Base-by-base conservation (phyloP, 2,797 vertebrate species). In the Bufotes viridis region DNA sequence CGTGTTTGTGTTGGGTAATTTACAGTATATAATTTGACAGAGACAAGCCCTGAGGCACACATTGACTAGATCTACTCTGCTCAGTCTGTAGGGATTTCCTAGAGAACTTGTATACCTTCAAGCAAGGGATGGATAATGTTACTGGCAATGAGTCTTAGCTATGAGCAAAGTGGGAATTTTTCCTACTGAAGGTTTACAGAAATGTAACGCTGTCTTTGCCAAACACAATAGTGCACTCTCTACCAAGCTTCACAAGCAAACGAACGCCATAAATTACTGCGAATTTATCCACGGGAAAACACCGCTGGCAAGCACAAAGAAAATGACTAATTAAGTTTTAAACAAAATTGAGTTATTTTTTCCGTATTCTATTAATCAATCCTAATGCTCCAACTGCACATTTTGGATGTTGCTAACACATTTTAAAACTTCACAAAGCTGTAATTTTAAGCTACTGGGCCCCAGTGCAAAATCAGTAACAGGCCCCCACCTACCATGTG, bases 101-200 rank as follows among this genome's bases (percentile, higher is more conserved):
- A n/a, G 58, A 51, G 22, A 29, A 58, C 2, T 63, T 24, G 42
- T 24, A n/a, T 78, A 63, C 84, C 84, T 57, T 42, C 12, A 29
- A 65, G 51, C 17, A 57, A 65, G 84, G 17, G 61, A 29, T 55
- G 84, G 84, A 69, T 67, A 67, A 5, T 29, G 26, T 86, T 86
- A 78, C 72, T 22, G 29, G 29, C 15, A 57, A 76, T 63, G 83
- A 76, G 65, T 57, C 72, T 51, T 11, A 24, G 29, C 58, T 85
- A 7, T 85, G 83, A 78, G 72, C n/a, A 76, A 76, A 78, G 34
- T 29, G 57, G 83, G 83, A 78, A 85, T 63, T 85, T 85, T 76
- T n/a, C 42, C 34, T 26, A 51, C 14, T 42, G 29, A 60, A 26
- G 29, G 29, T 53, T 58, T 61, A 75, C 18, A 55, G 24, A 26